A percentile compares a stretch with the other conserved stretches of the same genome.
Evolutionary conservation across 2,797 vertebrate genomes (phyloP).

Genomic region (Phrynocephalus vlangalii): DNA sequence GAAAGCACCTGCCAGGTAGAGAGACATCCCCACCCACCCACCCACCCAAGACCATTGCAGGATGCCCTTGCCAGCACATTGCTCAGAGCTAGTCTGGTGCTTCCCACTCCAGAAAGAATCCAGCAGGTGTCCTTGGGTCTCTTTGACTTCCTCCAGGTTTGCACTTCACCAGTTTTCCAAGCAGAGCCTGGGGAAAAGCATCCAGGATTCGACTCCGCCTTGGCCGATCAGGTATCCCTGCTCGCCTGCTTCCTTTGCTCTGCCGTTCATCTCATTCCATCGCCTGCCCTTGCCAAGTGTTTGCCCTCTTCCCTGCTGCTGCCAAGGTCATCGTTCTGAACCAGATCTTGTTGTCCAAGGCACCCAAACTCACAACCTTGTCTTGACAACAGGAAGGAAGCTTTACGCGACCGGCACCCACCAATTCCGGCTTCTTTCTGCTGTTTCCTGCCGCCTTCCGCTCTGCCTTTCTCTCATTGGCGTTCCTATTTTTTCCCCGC

Average conservation of each 20-base stretch:
- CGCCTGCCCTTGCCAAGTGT: background rate
- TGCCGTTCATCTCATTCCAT: background rate
- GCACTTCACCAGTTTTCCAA: background rate
- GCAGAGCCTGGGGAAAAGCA: background rate
- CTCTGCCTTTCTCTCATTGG: background rate
- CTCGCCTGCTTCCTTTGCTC: background rate
- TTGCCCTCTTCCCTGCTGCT: background rate
- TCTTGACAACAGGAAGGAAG: background rate
- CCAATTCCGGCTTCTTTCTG: background rate
- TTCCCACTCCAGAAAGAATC: background rate
- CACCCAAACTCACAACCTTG: too few species aligned
- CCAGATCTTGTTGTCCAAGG: background rate
- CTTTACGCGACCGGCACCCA: background rate
- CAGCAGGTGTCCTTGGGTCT: background rate
- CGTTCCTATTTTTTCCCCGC: too few species aligned
- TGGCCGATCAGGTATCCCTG: background rate
- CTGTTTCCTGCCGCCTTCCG: background rate
- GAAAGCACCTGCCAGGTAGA: background rate
- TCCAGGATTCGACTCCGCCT: background rate
- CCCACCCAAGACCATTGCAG: background rate
- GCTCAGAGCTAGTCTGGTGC: background rate
- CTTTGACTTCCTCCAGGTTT: background rate
- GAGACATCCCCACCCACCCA: background rate
- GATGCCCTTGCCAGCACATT: background rate
- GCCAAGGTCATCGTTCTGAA: background rate